Evolutionary conservation across 2,888 invertebrate genomes (phyloP).

Genomic region (Scrobipalpa costella): DNA sequence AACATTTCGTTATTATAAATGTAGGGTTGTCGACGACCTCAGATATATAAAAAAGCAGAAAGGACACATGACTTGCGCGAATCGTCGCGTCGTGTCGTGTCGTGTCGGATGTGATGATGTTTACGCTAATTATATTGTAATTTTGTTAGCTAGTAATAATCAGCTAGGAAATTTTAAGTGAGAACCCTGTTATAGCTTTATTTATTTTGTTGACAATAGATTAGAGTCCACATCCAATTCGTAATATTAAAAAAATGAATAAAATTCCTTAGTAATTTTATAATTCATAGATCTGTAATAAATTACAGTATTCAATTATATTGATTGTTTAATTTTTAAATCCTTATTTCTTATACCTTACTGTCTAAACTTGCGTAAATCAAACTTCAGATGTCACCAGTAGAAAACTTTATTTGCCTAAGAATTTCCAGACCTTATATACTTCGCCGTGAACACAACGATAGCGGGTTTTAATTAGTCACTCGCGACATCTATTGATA

Average conservation of each 20-base stretch:
- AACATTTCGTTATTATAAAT: background rate
- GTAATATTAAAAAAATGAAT: constrained; percentile 34
- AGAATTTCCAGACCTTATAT: too few species aligned
- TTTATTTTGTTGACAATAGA: constrained; percentile 27
- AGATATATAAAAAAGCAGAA: background rate
- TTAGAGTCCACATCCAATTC: constrained; percentile 43
- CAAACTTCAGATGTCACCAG: too few species aligned
- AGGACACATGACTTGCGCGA: background rate
- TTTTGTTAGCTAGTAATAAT: constrained; percentile 23
- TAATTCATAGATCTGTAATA: constrained; percentile 72
- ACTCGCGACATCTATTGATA: too few species aligned
- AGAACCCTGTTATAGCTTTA: constrained; percentile 23
- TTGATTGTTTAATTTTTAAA: constrained; percentile 19
- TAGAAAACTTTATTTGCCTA: too few species aligned
- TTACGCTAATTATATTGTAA: constrained; percentile 9
- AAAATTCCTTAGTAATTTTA: constrained; percentile 62
- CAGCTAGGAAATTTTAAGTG: constrained; percentile 25
- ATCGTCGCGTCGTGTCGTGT: too few species aligned
- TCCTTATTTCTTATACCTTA: background rate
- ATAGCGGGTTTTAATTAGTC: too few species aligned
- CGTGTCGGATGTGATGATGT: constrained; percentile 12
- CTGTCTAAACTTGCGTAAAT: background rate
- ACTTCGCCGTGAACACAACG: too few species aligned
- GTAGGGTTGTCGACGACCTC: background rate
- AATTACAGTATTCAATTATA: constrained; percentile 73